Percentiles rank a stretch among this genome's conserved stretches.
These are phyloP conservation scores for Dione juno DNA, from an alignment of 2,888 invertebrate species.

Conservation along the genomic window DNA sequence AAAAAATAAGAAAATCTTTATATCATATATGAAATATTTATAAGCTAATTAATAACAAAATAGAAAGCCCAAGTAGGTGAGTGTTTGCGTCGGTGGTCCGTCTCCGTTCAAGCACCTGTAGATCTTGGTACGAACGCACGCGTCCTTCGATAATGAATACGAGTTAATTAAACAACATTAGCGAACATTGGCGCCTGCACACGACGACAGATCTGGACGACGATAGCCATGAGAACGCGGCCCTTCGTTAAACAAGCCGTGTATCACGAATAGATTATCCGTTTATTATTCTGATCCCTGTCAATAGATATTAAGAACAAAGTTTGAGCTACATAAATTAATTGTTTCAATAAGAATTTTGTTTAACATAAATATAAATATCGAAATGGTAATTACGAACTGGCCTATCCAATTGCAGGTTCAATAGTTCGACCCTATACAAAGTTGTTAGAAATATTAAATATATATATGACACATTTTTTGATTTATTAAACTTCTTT, in stretches of 20 bases:
- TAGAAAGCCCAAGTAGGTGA: not conserved
- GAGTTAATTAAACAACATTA: constrained; percentile 82
- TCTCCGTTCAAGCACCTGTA: constrained; percentile 60
- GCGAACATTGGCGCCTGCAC: constrained; percentile 78
- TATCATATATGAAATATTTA: no score
- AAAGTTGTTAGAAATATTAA: not conserved
- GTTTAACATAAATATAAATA: not conserved
- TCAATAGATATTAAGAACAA: constrained; percentile 41
- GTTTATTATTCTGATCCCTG: constrained; percentile 42
- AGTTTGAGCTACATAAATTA: constrained; percentile 35
- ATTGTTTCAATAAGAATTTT: constrained; percentile 13
- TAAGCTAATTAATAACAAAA: not conserved
- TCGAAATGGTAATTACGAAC: not conserved
- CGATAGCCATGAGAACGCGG: constrained; percentile 63
- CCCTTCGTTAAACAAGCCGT: constrained; percentile 60
- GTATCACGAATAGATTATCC: constrained; percentile 53
- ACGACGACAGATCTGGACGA: constrained; percentile 69
- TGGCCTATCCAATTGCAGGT: not conserved
- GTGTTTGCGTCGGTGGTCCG: constrained; percentile 52
- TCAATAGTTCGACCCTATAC: not conserved
- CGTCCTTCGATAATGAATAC: constrained; percentile 76
- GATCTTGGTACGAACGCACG: constrained; percentile 56
- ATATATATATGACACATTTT: not conserved
- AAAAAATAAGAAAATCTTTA: not conserved
- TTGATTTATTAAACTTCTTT: not conserved